These are phyloP conservation scores for Euwallacea fornicatus DNA, from an alignment of 1,140 invertebrate genomes.

Conservation along the genomic window DNA sequence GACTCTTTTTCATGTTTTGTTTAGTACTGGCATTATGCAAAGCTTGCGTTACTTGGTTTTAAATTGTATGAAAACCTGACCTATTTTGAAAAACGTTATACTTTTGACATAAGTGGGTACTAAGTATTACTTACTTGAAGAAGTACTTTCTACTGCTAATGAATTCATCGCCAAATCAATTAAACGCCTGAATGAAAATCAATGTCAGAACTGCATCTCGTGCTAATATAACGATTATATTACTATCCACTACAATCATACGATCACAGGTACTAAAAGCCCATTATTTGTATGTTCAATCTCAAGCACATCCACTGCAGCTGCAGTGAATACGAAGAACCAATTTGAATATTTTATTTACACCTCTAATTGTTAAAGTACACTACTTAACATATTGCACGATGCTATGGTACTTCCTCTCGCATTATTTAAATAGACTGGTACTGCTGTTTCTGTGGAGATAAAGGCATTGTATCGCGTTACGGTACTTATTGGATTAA, in stretches of 20 bases:
- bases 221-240: constrained; percentile 10
- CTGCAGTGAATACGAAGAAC: constrained; percentile 13
- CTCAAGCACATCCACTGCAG: constrained; percentile 9
- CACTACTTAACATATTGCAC: constrained; percentile 16
- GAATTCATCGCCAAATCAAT: too few relatives aligned
- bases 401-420: constrained; percentile 12
- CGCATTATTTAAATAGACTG: constrained; percentile 10
- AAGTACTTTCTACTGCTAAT: too few relatives aligned
- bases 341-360: constrained; percentile 22
- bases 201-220: background rate
- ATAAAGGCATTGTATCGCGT: too few relatives aligned
- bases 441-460: background rate
- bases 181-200: too few relatives aligned
- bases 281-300: constrained; percentile 13
- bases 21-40: background rate
- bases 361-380: constrained; percentile 19
- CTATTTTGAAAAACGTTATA: too few relatives aligned
- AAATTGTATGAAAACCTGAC: too few relatives aligned
- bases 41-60: too few relatives aligned
- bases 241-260: constrained; percentile 8
- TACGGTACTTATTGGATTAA: too few relatives aligned
- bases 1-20: background rate
- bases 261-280: constrained; percentile 12
- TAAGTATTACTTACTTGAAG: too few relatives aligned
- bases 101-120: too few relatives aligned